These are phyloP conservation scores for Phytoseiulus persimilis DNA, from an alignment of 2,888 invertebrate genomes.

Conservation along the genomic window DNA sequence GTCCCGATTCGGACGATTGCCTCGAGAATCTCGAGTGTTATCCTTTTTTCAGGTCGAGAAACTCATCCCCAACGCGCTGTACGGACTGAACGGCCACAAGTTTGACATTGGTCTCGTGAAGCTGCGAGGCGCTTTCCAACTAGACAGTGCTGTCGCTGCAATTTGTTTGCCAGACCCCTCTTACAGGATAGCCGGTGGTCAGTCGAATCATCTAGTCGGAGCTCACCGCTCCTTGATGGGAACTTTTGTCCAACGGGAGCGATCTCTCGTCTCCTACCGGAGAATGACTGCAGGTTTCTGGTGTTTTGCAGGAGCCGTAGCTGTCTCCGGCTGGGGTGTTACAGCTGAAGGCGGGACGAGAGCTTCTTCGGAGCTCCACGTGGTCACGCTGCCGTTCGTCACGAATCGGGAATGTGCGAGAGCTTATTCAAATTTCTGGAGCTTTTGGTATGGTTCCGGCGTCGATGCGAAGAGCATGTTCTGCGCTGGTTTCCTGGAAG, in stretches of 20 bases:
- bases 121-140: neutral
- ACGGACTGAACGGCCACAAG: neutral
- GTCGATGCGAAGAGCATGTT: constrained; percentile 13
- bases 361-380: constrained; percentile 9
- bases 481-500: constrained; percentile 38
- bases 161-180: neutral
- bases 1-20: too few species aligned
- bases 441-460: neutral
- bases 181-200: neutral
- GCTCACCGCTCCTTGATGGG: too few species aligned
- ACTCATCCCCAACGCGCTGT: neutral
- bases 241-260: too few species aligned
- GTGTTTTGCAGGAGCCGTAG: neutral
- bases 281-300: too few species aligned
- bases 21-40: too few species aligned
- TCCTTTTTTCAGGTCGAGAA: neutral
- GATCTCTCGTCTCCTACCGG: too few species aligned
- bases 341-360: neutral
- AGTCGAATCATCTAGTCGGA: neutral
- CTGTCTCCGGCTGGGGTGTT: constrained; percentile 21
- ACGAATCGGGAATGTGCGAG: neutral
- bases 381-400: neutral
- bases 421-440: constrained; percentile 12
- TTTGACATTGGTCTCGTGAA: neutral
- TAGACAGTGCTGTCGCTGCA: neutral